A percentile compares a stretch with the other conserved stretches of the same genome.
Conservation (phyloP, 2,888 invertebrate species). For the Parapristionchus giblindavisi region DNA sequence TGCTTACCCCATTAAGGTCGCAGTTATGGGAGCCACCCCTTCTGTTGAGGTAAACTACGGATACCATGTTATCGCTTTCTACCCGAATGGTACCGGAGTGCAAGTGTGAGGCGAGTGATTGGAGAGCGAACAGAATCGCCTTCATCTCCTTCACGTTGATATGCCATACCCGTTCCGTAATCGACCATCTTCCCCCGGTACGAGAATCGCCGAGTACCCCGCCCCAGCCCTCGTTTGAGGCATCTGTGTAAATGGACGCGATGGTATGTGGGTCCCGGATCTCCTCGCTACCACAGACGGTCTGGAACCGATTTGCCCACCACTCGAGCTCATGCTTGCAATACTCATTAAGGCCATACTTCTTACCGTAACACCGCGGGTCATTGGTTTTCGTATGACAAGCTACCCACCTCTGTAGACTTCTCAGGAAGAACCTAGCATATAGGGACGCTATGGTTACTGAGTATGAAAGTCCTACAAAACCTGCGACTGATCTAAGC, state of each 20-base stretch:
- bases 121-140: neutral
- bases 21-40: conserved; percentile 12
- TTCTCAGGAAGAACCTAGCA: neutral
- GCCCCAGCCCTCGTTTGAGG: conserved; percentile 25
- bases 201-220: neutral
- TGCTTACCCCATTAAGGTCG: neutral
- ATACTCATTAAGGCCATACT: neutral
- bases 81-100: neutral
- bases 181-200: conserved; percentile 22
- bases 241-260: conserved; percentile 23
- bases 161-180: neutral
- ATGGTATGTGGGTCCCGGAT: neutral
- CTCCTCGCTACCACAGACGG: neutral
- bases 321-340: neutral
- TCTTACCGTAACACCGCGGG: neutral
- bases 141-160: conserved; percentile 29
- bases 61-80: conserved; percentile 2
- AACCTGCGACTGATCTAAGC: neutral
- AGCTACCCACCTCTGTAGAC: neutral
- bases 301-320: neutral
- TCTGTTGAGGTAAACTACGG: conserved; percentile 16
- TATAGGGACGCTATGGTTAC: neutral
- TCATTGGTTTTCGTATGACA: neutral
- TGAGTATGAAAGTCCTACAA: neutral
- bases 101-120: neutral